Conservation (phyloP, 2,888 invertebrate genomes). For the Nomada lathburiana region DNA sequence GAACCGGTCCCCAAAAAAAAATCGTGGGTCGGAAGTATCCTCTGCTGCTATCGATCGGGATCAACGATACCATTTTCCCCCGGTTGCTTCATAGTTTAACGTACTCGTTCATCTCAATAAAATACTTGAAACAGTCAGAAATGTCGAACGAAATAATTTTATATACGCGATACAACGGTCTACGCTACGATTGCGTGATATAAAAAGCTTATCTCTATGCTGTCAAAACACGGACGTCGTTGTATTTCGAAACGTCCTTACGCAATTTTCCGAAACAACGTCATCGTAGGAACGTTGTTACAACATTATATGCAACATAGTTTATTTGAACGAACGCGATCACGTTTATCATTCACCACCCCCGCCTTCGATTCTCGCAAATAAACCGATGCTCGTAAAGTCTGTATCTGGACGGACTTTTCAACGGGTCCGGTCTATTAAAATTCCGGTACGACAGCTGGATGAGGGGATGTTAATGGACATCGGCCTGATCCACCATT, state of each 20-base stretch:
- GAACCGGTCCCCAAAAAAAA: background rate
- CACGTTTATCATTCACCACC: constrained; percentile 37
- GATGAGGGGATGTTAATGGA: constrained; percentile 43
- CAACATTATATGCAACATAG: constrained; percentile 10
- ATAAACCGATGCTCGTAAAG: constrained; percentile 63
- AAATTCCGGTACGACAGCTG: constrained; percentile 65
- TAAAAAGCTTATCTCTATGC: background rate
- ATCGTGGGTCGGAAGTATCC: background rate
- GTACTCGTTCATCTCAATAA: background rate
- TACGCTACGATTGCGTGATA: too few relatives aligned
- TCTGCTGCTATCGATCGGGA: background rate
- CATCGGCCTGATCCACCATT: constrained; percentile 27
- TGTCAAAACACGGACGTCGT: background rate
- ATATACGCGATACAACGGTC: background rate
- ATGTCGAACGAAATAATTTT: background rate
- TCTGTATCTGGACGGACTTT: constrained; percentile 19
- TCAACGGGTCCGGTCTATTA: constrained; percentile 58
- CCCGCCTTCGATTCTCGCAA: constrained; percentile 33
- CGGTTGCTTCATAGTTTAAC: background rate
- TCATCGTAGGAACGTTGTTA: background rate
- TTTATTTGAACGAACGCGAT: constrained; percentile 52
- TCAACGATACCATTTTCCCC: background rate
- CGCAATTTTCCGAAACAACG: constrained; percentile 2
- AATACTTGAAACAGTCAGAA: background rate
- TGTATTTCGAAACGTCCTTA: background rate